A percentile compares a stretch with the other conserved stretches of the same genome.
These are phyloP conservation scores for Brachionus koreanus DNA, from an alignment of 1,140 invertebrate genomes.

Conservation along the genomic window DNA sequence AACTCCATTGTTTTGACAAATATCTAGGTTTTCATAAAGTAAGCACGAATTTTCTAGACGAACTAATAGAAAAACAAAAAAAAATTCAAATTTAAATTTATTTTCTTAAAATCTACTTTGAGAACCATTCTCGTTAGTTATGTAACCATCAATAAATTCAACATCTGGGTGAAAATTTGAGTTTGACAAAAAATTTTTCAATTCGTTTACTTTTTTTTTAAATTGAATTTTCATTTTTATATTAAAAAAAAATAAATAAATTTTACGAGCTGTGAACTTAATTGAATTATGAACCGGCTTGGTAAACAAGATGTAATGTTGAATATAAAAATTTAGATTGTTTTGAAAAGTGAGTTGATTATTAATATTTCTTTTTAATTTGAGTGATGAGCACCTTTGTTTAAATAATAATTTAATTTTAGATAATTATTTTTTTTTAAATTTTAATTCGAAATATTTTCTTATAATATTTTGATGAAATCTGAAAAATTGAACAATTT, in stretches of 20 bases:
- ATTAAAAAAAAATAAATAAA: neutral
- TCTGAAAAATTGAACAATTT: too few relatives aligned
- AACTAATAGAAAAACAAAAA: neutral
- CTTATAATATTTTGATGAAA: too few relatives aligned
- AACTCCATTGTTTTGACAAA: conserved; percentile 25
- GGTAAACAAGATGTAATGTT: conserved; percentile 29
- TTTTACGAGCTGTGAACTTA: conserved; percentile 16
- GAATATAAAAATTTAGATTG: conserved; percentile 19
- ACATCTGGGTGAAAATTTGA: conserved; percentile 2
- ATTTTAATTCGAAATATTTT: too few relatives aligned
- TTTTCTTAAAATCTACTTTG: neutral
- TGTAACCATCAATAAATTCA: conserved; percentile 7
- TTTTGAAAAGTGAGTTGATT: neutral
- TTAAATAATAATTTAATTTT: neutral
- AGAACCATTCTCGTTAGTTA: neutral
- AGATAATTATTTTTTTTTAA: neutral
- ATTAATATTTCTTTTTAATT: neutral
- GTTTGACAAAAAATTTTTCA: neutral
- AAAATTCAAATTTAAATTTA: neutral
- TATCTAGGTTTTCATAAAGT: neutral
- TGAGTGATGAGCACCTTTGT: neutral
- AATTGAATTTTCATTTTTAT: neutral
- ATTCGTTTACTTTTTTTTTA: conserved; percentile 7
- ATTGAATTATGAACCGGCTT: conserved; percentile 3
- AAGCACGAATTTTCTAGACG: neutral